Evolutionary conservation across 2,888 invertebrate species (phyloP).

Genomic region (Hanleya hanleyi): DNA sequence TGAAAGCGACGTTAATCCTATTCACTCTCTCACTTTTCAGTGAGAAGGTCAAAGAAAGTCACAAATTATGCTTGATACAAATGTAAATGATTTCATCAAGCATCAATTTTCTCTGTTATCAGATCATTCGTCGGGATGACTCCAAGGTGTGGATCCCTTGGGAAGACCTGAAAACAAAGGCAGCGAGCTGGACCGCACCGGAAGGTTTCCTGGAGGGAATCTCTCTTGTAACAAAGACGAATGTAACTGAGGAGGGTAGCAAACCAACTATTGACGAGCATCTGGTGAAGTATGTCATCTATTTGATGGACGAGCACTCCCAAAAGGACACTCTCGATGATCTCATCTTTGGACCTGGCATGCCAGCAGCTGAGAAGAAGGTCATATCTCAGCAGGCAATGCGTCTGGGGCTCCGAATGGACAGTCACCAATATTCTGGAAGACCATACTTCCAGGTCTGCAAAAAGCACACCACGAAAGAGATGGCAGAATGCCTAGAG

Average conservation of each 20-base stretch:
- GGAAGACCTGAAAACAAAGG: conserved; percentile 36
- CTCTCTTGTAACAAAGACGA: neutral
- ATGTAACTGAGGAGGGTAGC: neutral
- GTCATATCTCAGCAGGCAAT: conserved; percentile 34
- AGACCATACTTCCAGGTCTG: conserved; percentile 41
- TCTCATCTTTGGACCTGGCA: conserved; percentile 49
- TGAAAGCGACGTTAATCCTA: too few relatives aligned
- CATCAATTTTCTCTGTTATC: conserved; percentile 19
- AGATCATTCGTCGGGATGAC: conserved; percentile 46
- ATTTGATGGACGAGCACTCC: conserved; percentile 38
- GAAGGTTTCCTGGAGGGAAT: neutral
- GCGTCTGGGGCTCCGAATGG: conserved; percentile 31
- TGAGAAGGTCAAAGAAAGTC: too few relatives aligned
- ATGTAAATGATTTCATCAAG: too few relatives aligned
- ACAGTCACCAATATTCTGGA: conserved; percentile 40
- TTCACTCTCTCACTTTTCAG: too few relatives aligned
- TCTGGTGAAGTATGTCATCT: conserved; percentile 18
- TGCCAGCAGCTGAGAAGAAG: conserved; percentile 34
- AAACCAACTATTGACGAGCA: neutral
- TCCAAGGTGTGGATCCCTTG: conserved; percentile 47
- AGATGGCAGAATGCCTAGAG: conserved; percentile 34
- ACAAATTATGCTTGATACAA: too few relatives aligned
- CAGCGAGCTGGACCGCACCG: conserved; percentile 15
- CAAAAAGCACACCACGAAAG: conserved; percentile 37
- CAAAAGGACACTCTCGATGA: conserved; percentile 38